A percentile compares a stretch with the other conserved stretches of the same genome.
Conservation (phyloP, 2,113 vertebrate species). For the Proteles cristata region DNA sequence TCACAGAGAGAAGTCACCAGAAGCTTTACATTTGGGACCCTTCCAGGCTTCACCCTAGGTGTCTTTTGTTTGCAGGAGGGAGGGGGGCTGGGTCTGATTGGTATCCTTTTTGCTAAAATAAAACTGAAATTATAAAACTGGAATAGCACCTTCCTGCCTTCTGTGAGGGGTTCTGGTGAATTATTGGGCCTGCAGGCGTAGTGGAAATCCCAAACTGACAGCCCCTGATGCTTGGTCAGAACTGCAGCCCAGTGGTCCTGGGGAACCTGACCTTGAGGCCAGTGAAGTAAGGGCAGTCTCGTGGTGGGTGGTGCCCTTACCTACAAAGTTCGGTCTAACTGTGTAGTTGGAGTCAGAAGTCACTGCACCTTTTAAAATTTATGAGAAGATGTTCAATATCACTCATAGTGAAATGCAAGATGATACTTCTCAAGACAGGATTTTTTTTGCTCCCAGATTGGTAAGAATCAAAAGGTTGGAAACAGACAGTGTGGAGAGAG, state of each 20-base stretch:
- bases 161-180: not conserved
- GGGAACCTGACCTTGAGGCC: too few relatives aligned
- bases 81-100: not conserved
- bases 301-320: not conserved
- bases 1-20: not conserved
- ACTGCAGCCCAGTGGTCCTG: not conserved
- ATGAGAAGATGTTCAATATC: not conserved
- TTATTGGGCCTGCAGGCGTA: not conserved
- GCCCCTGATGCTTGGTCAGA: not conserved
- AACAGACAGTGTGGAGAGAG: not conserved
- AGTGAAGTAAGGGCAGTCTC: not conserved
- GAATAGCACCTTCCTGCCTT: not conserved
- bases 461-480: not conserved
- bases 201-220: too few relatives aligned
- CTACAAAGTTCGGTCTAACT: not conserved
- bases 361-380: not conserved
- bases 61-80: not conserved
- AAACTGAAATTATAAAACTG: not conserved
- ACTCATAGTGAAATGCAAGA: not conserved
- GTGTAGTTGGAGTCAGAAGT: not conserved
- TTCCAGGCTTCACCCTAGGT: not conserved
- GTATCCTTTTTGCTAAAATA: not conserved
- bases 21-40: too few relatives aligned
- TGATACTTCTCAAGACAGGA: not conserved
- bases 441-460: not conserved